Evolutionary conservation across 2,113 vertebrate species (phyloP).

Genomic region (Tympanuchus pallidicinctus): DNA sequence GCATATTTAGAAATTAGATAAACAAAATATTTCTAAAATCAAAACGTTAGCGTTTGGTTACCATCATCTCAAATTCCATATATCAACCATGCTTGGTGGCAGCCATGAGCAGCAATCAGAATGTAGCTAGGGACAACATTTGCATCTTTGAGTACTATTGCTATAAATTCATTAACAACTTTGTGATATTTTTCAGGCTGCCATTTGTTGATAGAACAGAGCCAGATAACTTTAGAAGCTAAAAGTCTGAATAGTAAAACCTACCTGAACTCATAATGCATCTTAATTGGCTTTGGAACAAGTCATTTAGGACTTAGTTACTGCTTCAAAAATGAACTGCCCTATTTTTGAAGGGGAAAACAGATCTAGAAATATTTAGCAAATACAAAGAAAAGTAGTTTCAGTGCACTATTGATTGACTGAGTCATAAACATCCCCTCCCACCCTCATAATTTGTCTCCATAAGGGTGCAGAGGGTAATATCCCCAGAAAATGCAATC

Average conservation of each 20-base stretch:
- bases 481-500: accelerated
- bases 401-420: neutral
- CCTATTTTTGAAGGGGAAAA: neutral
- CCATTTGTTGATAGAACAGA: neutral
- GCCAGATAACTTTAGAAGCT: neutral
- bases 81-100: neutral
- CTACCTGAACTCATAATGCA: neutral
- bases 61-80: neutral
- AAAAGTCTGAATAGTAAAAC: neutral
- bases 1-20: neutral
- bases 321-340: neutral
- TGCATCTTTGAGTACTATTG: neutral
- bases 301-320: neutral
- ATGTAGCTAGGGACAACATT: neutral
- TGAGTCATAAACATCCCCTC: neutral
- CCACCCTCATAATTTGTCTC: neutral
- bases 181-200: neutral
- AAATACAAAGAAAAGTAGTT: neutral
- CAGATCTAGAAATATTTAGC: neutral
- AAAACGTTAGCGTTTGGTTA: neutral
- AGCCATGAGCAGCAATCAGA: accelerated
- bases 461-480: neutral
- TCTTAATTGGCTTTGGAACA: neutral
- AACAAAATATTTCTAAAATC: neutral
- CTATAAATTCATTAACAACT: accelerated